phyloP scores from a whole-genome alignment of 2,113 vertebrate species.

The Sylvietta virens region DNA sequence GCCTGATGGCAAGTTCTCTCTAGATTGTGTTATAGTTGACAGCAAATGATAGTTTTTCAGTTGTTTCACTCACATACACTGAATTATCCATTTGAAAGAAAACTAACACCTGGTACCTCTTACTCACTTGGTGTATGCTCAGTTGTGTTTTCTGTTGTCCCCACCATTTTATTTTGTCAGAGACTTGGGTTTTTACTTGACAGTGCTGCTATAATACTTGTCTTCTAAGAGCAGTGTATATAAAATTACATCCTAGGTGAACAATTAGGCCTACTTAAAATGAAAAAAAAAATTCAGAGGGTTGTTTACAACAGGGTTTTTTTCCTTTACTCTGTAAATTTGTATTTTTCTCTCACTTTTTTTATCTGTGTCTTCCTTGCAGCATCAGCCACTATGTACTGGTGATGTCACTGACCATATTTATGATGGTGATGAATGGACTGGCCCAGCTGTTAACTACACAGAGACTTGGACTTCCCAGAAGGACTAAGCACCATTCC shows the following conservation, averaged over 20 bases:
- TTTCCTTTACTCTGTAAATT: not conserved
- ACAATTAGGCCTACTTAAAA: not conserved
- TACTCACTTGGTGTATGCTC: not conserved
- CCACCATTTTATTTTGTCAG: not conserved
- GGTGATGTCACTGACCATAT: slow-evolving; percentile 95
- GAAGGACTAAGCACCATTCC: slow-evolving; percentile 80
- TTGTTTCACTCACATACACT: not conserved
- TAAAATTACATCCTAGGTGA: not conserved
- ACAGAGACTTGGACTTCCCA: slow-evolving; percentile 70
- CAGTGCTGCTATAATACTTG: not conserved
- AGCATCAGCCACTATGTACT: slow-evolving; percentile 98
- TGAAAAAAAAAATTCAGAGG: not conserved
- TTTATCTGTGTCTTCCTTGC: slow-evolving; percentile 9
- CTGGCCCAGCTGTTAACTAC: slow-evolving; percentile 87
- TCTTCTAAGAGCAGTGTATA: not conserved
- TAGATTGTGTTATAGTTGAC: not conserved
- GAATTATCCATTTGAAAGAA: not conserved
- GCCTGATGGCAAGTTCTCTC: not conserved
- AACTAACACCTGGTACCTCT: not conserved
- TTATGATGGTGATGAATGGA: slow-evolving; percentile 90
- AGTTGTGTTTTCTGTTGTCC: not conserved
- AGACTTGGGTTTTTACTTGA: not conserved
- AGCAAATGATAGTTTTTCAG: not conserved
- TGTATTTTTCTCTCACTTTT: not conserved
- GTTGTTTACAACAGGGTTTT: not conserved